These are phyloP conservation scores for Lithophane leautieri DNA, from an alignment of 2,888 invertebrate genomes.

Conservation along the genomic window DNA sequence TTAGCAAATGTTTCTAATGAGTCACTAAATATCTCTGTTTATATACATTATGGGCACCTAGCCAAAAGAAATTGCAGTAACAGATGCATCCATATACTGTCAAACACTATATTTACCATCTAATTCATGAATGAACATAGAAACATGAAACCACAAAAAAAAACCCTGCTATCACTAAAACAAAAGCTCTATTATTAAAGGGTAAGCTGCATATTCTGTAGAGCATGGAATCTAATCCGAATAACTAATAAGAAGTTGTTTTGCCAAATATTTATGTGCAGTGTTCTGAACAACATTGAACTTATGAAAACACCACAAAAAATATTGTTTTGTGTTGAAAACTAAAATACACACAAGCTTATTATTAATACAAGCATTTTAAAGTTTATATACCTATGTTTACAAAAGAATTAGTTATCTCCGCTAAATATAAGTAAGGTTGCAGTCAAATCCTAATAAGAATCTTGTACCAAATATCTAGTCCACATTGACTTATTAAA, in stretches of 20 bases:
- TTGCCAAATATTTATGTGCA: neutral
- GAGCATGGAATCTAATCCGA: slow-evolving; percentile 5
- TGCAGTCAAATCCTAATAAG: neutral
- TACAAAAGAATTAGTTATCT: neutral
- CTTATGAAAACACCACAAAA: neutral
- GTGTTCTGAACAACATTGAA: neutral
- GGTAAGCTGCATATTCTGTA: neutral
- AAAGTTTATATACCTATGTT: neutral
- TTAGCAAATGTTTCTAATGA: neutral
- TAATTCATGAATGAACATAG: slow-evolving; percentile 15
- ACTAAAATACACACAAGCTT: neutral
- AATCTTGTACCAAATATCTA: neutral
- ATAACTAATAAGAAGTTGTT: neutral
- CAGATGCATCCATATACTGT: neutral
- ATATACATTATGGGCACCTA: slow-evolving; percentile 5
- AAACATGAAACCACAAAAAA: neutral
- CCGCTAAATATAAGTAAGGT: neutral
- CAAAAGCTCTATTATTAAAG: slow-evolving; percentile 7
- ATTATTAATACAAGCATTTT: neutral
- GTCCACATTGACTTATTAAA: neutral
- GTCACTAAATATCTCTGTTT: slow-evolving; percentile 4
- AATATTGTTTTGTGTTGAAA: neutral
- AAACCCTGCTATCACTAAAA: neutral
- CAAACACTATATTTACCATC: neutral
- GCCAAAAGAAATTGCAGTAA: slow-evolving; percentile 15